Conservation (phyloP, 2,888 invertebrate species). For the Chrysomela aeneicollis region DNA sequence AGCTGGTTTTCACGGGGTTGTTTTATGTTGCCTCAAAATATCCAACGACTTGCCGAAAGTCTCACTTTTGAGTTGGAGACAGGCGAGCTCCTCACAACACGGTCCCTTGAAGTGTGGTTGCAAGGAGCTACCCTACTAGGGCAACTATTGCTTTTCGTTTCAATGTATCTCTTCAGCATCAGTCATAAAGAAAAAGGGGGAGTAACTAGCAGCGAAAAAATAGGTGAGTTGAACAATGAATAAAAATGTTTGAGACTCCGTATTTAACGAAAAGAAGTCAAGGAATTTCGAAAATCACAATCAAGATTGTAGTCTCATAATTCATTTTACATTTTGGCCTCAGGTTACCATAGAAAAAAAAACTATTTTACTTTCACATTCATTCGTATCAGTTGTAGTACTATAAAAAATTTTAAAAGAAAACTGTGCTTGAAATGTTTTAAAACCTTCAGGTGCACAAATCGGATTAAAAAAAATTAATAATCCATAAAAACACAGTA, state of each 20-base stretch:
- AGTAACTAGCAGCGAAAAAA: slow-evolving; percentile 39
- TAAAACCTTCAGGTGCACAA: no score
- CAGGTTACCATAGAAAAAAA: no score
- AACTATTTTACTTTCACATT: no score
- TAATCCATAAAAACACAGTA: no score
- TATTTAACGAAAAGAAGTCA: not conserved
- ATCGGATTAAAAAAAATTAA: no score
- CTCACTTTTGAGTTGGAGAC: slow-evolving; percentile 64
- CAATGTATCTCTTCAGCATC: slow-evolving; percentile 64
- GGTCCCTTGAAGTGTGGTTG: slow-evolving; percentile 63
- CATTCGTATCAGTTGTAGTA: no score
- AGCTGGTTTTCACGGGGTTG: slow-evolving; percentile 70
- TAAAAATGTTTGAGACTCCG: not conserved
- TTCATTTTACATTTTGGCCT: no score
- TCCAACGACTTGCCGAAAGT: slow-evolving; percentile 67
- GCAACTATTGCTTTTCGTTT: slow-evolving; percentile 64
- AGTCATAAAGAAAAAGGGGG: slow-evolving; percentile 62
- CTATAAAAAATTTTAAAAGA: no score
- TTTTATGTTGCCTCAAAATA: slow-evolving; percentile 65
- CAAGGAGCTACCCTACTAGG: slow-evolving; percentile 62
- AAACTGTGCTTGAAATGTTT: no score
- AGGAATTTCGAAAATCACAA: no score
- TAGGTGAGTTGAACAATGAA: slow-evolving; percentile 27
- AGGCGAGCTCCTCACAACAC: slow-evolving; percentile 57
- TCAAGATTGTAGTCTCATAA: no score